Evolutionary conservation across 2,888 invertebrate genomes (phyloP).

Genomic region (Troides helena): DNA sequence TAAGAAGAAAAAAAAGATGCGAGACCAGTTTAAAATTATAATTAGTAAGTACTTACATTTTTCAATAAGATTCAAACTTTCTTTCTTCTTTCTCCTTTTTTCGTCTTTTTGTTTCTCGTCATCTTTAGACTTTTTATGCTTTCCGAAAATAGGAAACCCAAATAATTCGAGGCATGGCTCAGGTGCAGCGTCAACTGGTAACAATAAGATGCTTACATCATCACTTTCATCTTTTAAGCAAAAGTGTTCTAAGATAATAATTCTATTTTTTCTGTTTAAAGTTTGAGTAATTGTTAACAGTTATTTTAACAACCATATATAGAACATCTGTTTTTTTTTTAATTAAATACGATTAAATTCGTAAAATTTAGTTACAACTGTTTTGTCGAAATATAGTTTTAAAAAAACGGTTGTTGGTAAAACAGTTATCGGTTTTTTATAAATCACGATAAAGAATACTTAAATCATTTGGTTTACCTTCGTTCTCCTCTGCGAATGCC

Average conservation of each 20-base stretch:
- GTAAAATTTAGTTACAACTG: too few species aligned
- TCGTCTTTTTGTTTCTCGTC: slow-evolving; percentile 28
- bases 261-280: too few species aligned
- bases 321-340: too few species aligned
- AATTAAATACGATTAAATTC: too few species aligned
- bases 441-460: not conserved
- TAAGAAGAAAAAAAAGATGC: too few species aligned
- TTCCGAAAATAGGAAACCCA: slow-evolving; percentile 19
- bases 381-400: too few species aligned
- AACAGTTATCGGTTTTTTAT: not conserved
- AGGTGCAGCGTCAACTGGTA: slow-evolving; percentile 39
- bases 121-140: slow-evolving; percentile 29
- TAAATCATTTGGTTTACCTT: slow-evolving; percentile 33
- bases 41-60: slow-evolving; percentile 36
- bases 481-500: slow-evolving; percentile 34
- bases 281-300: too few species aligned
- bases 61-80: slow-evolving; percentile 32
- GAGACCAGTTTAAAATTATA: not conserved
- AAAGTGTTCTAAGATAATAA: too few species aligned
- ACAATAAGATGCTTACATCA: not conserved
- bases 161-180: slow-evolving; percentile 36
- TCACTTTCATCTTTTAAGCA: too few species aligned
- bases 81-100: slow-evolving; percentile 26
- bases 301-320: too few species aligned
- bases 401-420: too few species aligned